Base-by-base conservation (phyloP, 2,888 invertebrate species). In the Sycophila texana region DNA sequence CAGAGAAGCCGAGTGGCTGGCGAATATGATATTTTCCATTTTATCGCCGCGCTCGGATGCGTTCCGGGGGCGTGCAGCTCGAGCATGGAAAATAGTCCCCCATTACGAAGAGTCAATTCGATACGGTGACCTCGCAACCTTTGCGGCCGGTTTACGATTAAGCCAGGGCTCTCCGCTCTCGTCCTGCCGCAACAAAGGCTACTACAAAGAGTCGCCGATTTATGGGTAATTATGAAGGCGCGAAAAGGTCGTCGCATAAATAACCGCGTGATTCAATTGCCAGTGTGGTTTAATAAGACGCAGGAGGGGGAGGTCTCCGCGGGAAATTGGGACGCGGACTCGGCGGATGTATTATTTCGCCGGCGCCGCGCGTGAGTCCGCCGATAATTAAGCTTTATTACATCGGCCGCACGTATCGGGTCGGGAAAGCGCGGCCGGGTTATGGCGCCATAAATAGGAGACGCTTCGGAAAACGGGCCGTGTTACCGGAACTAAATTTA, bases 401-500 rank as follows among this genome's bases (percentile, higher is more conserved):
- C 75, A 30, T 13, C 60, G 39, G 39, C 39, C 39, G 39, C 39
- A 39, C 39, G 39, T 39, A 39, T 39, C 39, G 39, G 39, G 39
- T 39, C 39, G 39, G 26, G 63, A 49, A 20, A 47, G 53, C 30
- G n/a, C 20, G 60, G 57, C 49, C 49, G 49, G 57, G 72, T 76
- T 72, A 67, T 72, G 61, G 61, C 67, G 76, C 63, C 71, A 66
- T 80, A 80, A 80, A 76, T 80, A 76, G 57, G 61, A 76, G 71
- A 77, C 58, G 71, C 74, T 71, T 70, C 55, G 77, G 74, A 66
- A 80, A 77, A 65, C 71, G 77, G 73, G 67, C 65, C 71, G 67
- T 61, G 66, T 67, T 67, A 71, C 66, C 74, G 49, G 75, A 72
- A 73, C 78, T 75, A 68, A 78, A 76, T 78, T 78, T 75, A 78